These are phyloP conservation scores for Drosophila trapezifrons DNA, from an alignment of 1,140 invertebrate genomes.

Conservation along the genomic window DNA sequence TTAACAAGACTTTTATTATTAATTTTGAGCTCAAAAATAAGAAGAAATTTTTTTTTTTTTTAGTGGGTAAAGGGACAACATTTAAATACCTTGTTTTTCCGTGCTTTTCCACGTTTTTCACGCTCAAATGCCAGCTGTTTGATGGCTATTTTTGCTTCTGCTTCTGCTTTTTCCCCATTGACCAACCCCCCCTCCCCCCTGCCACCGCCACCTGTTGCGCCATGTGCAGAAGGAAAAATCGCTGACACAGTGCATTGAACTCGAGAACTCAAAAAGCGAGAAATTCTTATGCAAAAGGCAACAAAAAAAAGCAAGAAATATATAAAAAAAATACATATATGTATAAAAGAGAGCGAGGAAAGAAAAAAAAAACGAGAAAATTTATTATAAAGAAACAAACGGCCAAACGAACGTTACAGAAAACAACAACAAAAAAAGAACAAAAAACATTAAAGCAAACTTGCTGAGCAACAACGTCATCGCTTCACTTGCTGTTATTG, in stretches of 20 bases:
- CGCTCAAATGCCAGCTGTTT: conserved; percentile 28
- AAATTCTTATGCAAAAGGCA: conserved; percentile 78
- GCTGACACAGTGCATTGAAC: conserved; percentile 78
- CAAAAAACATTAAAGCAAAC: conserved; percentile 68
- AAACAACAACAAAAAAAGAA: conserved; percentile 17
- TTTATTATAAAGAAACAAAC: conserved; percentile 38
- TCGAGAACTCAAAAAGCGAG: conserved; percentile 67
- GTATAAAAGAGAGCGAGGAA: conserved; percentile 47
- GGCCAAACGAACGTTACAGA: conserved; percentile 27
- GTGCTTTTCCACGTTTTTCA: conserved; percentile 23
- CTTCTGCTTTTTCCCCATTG: conserved; percentile 11
- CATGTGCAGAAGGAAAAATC: conserved; percentile 52
- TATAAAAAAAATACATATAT: conserved; percentile 18
- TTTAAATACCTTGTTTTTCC: conserved; percentile 17
- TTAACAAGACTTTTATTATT: no score
- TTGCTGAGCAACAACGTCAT: conserved; percentile 68
- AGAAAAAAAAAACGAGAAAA: conserved; percentile 50
- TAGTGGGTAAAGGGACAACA: no score
- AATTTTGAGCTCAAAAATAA: no score
- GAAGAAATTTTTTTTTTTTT: not conserved
- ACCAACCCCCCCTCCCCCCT: conserved; percentile 10
- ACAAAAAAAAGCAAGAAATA: conserved; percentile 27
- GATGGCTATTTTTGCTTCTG: conserved; percentile 17
- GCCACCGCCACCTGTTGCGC: conserved; percentile 25
- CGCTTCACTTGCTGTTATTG: conserved; percentile 19